Evolutionary conservation across 2,797 vertebrate species (phyloP).

Genomic region (Hypotaenidia okinawae): DNA sequence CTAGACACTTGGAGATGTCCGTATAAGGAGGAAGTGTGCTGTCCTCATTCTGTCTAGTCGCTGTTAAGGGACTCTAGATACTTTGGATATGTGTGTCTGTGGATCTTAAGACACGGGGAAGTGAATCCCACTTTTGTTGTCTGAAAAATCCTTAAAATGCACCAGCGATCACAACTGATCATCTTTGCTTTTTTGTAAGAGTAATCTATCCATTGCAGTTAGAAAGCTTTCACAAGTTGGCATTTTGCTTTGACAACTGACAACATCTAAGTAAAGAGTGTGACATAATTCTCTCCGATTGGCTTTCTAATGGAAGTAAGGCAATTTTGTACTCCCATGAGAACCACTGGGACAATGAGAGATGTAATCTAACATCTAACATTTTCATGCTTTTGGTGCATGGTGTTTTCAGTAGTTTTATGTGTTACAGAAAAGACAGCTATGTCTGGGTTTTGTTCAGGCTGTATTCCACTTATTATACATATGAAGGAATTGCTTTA

Average conservation of each 20-base stretch:
- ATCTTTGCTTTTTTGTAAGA: background rate
- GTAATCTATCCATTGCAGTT: background rate
- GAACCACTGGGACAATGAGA: background rate
- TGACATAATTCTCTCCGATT: background rate
- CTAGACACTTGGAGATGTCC: background rate
- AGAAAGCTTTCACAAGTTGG: accelerated
- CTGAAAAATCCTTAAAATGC: background rate
- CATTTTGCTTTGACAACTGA: background rate
- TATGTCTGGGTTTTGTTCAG: background rate
- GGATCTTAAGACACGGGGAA: background rate
- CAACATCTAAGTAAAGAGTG: background rate
- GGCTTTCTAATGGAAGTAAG: background rate
- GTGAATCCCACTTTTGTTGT: background rate
- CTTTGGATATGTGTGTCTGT: background rate
- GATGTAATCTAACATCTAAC: background rate
- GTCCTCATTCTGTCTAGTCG: background rate
- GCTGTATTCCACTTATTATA: background rate
- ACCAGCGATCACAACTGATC: background rate
- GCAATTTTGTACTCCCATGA: background rate
- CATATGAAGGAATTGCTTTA: background rate
- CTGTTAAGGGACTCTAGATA: background rate
- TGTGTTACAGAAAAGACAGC: background rate
- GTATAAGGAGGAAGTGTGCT: background rate
- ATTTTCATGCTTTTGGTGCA: background rate
- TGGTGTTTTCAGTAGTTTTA: background rate